Evolutionary conservation across 2,113 vertebrate species (phyloP), one percentile per base, ranked within the genome.

Genomic region (Mola mola): DNA sequence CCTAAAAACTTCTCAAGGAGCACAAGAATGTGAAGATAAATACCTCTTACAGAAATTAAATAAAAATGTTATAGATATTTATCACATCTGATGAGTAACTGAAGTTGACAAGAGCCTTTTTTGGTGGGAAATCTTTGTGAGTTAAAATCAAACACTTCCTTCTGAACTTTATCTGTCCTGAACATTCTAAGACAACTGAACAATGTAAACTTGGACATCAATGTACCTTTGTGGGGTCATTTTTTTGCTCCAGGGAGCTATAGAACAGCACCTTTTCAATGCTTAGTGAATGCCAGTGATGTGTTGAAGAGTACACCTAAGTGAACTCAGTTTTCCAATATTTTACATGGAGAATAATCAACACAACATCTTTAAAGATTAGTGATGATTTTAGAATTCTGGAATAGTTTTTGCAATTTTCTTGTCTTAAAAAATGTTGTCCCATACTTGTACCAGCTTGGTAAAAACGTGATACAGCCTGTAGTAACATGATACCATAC

Each of bases 191-290:
- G 70, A 41, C 62, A 66, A 43, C 57, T 85, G 79, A 81, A 87
- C 80, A 90, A 91, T 84, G 80, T 72, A 63, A 71, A 84, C 78
- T 77, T 68, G 82, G 78, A 87, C 75, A 26, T 66, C 71, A 86
- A 88, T 89, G 84, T 90, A 59, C 46, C 71, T 74, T 37, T 9
- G 36, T 50, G 73, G 78, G 81, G 75, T 72, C 44, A 61, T 46
- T 78, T 52, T 61, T 11, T 77, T 69, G 22, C 75, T 79, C 79
- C 11, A 8, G 86, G 87, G 84, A 82, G 84, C 66, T 88, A 84
- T 89, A 85, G 73, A 75, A 80, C 85, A 87, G 64, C 88, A 84
- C 79, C 59, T 78, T 72, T 78, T 75, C 77, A 65, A 71, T 46
- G 50, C 52, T 65, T 71, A 40, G 29, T 58, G 79, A 83, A 57